These are phyloP conservation scores for Hippoglossus stenolepis DNA, from an alignment of 2,113 vertebrate genomes.

Conservation along the genomic window DNA sequence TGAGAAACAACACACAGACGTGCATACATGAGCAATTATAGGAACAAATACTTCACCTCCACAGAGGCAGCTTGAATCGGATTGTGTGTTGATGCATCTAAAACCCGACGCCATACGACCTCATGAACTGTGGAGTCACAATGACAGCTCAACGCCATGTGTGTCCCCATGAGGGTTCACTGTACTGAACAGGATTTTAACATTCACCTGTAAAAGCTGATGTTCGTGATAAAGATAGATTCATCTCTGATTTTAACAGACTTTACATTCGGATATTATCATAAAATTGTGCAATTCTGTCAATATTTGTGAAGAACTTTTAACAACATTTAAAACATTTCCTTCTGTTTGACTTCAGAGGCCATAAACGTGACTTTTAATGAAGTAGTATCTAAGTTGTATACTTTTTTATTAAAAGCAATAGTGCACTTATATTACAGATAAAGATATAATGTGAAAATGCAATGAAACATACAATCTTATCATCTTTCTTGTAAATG, in stretches of 20 bases:
- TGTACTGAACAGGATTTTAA: too few species aligned
- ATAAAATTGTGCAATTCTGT: too few species aligned
- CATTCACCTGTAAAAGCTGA: background rate
- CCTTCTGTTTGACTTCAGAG: background rate
- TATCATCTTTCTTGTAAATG: background rate
- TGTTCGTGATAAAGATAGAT: background rate
- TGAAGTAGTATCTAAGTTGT: background rate
- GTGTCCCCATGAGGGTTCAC: background rate
- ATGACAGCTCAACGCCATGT: too few species aligned
- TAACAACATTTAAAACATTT: background rate
- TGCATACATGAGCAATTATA: background rate
- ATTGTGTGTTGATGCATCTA: background rate
- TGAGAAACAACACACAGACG: slow-evolving; percentile 68
- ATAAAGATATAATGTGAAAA: background rate
- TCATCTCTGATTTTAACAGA: background rate
- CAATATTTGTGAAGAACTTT: too few species aligned
- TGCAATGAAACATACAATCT: background rate
- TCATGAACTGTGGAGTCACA: too few species aligned
- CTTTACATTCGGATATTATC: background rate
- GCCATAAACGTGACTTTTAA: slow-evolving; percentile 3
- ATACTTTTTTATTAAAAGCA: slow-evolving; percentile 9
- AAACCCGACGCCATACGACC: too few species aligned
- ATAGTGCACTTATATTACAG: background rate
- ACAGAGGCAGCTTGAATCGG: background rate
- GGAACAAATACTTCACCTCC: background rate